Base-by-base conservation (phyloP, 2,113 vertebrate species). In the Eulemur macaco region DNA sequence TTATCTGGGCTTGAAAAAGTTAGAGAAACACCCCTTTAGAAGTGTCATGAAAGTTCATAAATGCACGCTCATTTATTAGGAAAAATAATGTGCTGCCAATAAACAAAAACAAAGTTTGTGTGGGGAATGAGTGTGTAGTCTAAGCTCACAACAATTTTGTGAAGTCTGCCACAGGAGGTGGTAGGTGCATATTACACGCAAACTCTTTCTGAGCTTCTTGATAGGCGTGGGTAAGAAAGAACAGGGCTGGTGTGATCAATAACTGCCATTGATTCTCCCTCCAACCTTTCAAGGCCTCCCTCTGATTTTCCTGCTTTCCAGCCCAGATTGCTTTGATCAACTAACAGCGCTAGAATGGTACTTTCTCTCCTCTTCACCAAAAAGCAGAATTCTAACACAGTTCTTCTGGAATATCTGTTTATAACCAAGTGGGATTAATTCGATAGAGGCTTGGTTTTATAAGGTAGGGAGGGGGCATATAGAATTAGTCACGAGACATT, bases 231-330 rank as follows among this genome's bases (percentile, higher is more conserved):
- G 34, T 50, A 64, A 45, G 64, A 71, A 54, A 73, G 60, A 63
- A 2, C 3, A 10, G 2, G 34, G 9, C 12, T 37, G 17, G 1
- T 23, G 13, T 34, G 45, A 34, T 23, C 4, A 1, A 1, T 17
- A 25, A 29, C 12, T 8, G 0, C 31, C n/a, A 0, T 0, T 3
- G 45, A 2, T 31, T 34, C 13, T n/a, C 29, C 10, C 29, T 54
- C 17, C 20, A 6, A 14, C 18, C 18, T 42, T 12, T 17, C 27
- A 12, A 0, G 0, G 21, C 34, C 47, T 42, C 45, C 5, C n/a
- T 45, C n/a, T 37, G 31, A 4, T 64, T 42, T 73, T 45, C 50
- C 20, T 13, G 23, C 17, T 18, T 42, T 27, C 12, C 3, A 15
- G 20, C 17, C 31, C 27, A 21, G 37, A 4, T 71, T 64, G 42